Evolutionary conservation across 1,140 invertebrate species (phyloP), one percentile per base, ranked within the genome.

Genomic region (Ylistrum balloti): DNA sequence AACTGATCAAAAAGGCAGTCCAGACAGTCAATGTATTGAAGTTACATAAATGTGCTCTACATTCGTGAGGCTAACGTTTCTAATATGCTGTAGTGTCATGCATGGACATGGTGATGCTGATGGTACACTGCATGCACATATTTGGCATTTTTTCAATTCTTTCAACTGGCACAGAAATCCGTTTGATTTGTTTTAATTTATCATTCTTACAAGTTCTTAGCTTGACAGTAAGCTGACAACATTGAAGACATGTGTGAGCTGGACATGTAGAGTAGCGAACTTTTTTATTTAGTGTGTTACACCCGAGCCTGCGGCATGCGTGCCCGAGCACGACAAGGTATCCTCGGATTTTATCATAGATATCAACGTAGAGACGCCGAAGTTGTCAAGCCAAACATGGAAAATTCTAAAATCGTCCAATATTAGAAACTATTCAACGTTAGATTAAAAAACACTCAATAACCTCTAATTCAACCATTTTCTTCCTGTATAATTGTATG

Each of bases 301-400:
- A 74, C 56, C 56, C 56, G 56, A 74, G 56, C 56, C 56, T 74
- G 22, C n/a, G 56, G 56, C 56, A 74, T 74, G 56, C 56, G 28
- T 74, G 56, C 56, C n/a, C 56, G 56, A 74, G 56, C 56, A 74
- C 56, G 56, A 74, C 56, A 74, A 9, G 56, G 56, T 74, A 74
- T 74, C 56, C 56, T 74, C 56, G 56, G 56, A 74, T n/a, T 74
- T 74, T 74, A 74, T 74, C 56, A 17, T 74, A 28, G 22, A 74
- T 28, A n/a, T 28, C 17, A 74, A 28, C 56, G 56, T 74, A n/a
- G 56, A 74, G 22, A 74, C 56, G 56, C 22, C 56, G 56, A 28
- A 74, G 56, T 74, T 74, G 56, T 74, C 56, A 74, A 28, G 56
- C 56, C 56, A 74, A 74, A 74, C 56, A 74, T 74, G 56, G 56